These are phyloP conservation scores for Polypedilum vanderplanki DNA, from an alignment of 1,140 invertebrate species.

Conservation along the genomic window DNA sequence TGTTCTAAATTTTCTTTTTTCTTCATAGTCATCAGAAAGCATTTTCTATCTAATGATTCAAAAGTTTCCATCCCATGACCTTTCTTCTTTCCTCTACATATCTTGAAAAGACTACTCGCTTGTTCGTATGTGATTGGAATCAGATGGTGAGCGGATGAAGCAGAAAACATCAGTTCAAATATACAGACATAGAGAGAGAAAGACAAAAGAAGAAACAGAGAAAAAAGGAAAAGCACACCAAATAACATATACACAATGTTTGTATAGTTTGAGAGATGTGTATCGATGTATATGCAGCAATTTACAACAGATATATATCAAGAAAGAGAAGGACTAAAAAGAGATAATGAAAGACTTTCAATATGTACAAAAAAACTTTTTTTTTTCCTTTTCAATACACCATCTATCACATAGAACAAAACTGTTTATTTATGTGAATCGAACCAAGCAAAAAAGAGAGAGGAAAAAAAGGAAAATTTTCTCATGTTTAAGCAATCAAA, in stretches of 20 bases:
- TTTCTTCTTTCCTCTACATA: too few relatives aligned
- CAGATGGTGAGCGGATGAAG: constrained; percentile 3
- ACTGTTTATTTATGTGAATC: neutral
- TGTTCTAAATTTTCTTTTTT: too few relatives aligned
- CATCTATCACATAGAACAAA: neutral
- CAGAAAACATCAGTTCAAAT: neutral
- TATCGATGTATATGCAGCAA: neutral
- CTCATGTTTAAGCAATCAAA: too few relatives aligned
- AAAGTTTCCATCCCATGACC: too few relatives aligned
- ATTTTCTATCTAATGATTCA: too few relatives aligned
- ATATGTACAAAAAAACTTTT: neutral
- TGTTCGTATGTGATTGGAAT: neutral
- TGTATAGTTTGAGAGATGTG: neutral
- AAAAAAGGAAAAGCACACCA: too few relatives aligned
- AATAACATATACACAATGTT: too few relatives aligned
- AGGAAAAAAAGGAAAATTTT: too few relatives aligned
- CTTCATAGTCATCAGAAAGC: too few relatives aligned
- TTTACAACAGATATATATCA: neutral
- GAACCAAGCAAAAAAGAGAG: neutral
- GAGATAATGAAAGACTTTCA: constrained; percentile 8
- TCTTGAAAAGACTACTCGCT: too few relatives aligned
- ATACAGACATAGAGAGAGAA: neutral
- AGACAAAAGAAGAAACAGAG: neutral
- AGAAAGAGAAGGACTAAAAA: neutral
- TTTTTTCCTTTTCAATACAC: neutral